Conservation (phyloP, 1,140 invertebrate species). For the Mesaphorura yosii region DNA sequence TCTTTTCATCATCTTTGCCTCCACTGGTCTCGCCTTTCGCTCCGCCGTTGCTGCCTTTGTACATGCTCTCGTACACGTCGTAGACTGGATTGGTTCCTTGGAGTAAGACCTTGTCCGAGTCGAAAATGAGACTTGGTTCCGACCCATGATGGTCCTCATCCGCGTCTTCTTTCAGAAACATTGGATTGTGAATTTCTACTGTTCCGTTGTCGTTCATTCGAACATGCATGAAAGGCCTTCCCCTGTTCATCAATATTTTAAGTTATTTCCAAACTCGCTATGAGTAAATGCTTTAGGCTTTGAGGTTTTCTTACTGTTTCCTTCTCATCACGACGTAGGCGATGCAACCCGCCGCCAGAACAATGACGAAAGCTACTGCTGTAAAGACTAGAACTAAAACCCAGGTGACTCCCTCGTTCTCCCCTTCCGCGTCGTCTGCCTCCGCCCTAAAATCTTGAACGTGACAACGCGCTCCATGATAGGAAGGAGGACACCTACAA, state of each 20-base stretch:
- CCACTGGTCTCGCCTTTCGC: slow-evolving; percentile 35
- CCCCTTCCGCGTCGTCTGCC: not conserved
- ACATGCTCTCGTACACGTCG: slow-evolving; percentile 71
- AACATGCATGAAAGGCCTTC: slow-evolving; percentile 59
- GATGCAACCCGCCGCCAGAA: slow-evolving; percentile 25
- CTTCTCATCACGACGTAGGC: slow-evolving; percentile 30
- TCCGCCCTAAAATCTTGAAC: slow-evolving; percentile 11
- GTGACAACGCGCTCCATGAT: slow-evolving; percentile 36
- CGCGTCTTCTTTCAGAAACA: slow-evolving; percentile 59
- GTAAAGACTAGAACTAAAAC: slow-evolving; percentile 32
- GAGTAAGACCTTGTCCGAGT: slow-evolving; percentile 44
- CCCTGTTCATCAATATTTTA: slow-evolving; percentile 35
- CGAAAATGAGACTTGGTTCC: slow-evolving; percentile 42
- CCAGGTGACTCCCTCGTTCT: slow-evolving; percentile 28
- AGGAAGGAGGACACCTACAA: slow-evolving; percentile 36
- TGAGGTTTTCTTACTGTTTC: slow-evolving; percentile 24
- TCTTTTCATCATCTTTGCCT: slow-evolving; percentile 43
- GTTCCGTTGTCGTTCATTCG: slow-evolving; percentile 57
- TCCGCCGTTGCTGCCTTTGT: slow-evolving; percentile 48
- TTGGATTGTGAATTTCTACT: slow-evolving; percentile 70
- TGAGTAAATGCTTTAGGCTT: slow-evolving; percentile 1
- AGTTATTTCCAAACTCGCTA: not conserved
- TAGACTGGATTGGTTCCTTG: slow-evolving; percentile 63
- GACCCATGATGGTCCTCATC: slow-evolving; percentile 47
- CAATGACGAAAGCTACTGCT: slow-evolving; percentile 29